Percentiles rank a stretch among this genome's conserved stretches.
Evolutionary conservation across 1,140 invertebrate genomes (phyloP).

Genomic region (Trichoplusia ni): DNA sequence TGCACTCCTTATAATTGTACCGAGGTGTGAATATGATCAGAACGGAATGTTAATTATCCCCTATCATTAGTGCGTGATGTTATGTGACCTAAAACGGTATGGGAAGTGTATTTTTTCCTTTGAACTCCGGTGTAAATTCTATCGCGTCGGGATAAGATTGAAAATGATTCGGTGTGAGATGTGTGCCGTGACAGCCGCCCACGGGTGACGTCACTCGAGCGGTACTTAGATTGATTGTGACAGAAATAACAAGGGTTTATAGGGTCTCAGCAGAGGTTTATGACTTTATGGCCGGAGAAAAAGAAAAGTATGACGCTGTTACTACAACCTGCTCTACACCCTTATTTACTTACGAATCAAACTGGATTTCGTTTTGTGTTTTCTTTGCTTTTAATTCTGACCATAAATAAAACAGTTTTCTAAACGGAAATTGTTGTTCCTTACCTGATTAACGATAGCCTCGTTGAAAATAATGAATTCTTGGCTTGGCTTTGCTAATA

Average conservation of each 20-base stretch:
- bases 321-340: too few relatives aligned
- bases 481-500: too few relatives aligned
- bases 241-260: constrained; percentile 14
- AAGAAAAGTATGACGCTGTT: too few relatives aligned
- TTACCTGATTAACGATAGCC: too few relatives aligned
- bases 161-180: constrained; percentile 28
- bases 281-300: too few relatives aligned
- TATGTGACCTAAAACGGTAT: constrained; percentile 73
- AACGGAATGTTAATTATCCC: constrained; percentile 74
- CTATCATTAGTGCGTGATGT: constrained; percentile 67
- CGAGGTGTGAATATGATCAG: constrained; percentile 64
- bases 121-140: neutral
- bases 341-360: too few relatives aligned
- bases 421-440: too few relatives aligned
- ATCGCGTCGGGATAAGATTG: constrained; percentile 41
- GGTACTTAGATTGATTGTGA: constrained; percentile 18
- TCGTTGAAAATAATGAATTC: too few relatives aligned
- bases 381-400: too few relatives aligned
- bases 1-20: constrained; percentile 37
- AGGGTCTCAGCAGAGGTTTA: neutral
- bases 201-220: constrained; percentile 22
- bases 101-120: constrained; percentile 51
- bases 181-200: constrained; percentile 18
- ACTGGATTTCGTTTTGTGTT: too few relatives aligned
- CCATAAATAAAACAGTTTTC: too few relatives aligned